phyloP scores from a whole-genome alignment of 2,113 vertebrate species.

The Bombycilla garrulus region DNA sequence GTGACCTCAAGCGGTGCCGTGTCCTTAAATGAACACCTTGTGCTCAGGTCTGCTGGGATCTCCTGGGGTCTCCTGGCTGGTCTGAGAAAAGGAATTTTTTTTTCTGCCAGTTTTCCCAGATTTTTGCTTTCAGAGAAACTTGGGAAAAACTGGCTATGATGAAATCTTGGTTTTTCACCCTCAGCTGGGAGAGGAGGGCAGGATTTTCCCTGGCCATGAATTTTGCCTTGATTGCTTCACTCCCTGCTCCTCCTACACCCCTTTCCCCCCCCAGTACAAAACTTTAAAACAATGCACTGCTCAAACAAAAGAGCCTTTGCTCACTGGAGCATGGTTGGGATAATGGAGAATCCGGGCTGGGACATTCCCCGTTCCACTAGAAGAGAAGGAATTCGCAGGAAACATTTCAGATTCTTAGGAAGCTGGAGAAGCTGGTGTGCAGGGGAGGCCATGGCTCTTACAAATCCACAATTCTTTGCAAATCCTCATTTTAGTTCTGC shows the following conservation, averaged over 20 bases:
- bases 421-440: background rate
- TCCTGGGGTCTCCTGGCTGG: background rate
- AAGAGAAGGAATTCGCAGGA: background rate
- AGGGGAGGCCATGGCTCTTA: background rate
- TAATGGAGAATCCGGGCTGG: background rate
- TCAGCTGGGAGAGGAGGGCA: background rate
- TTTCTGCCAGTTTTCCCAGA: background rate
- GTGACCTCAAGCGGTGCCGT: background rate
- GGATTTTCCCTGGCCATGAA: background rate
- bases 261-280: background rate
- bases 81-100: background rate
- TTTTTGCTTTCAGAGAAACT: background rate
- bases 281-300: fast-evolving
- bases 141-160: background rate
- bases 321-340: background rate
- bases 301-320: background rate
- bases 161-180: background rate
- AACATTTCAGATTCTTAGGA: background rate
- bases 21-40: background rate
- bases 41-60: background rate
- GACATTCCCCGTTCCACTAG: background rate
- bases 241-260: background rate
- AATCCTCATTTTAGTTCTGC: background rate
- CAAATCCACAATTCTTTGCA: background rate
- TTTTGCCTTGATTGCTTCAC: background rate